Evolutionary conservation across 2,797 vertebrate species (phyloP).

Genomic region (Scomberomorus guttatus): DNA sequence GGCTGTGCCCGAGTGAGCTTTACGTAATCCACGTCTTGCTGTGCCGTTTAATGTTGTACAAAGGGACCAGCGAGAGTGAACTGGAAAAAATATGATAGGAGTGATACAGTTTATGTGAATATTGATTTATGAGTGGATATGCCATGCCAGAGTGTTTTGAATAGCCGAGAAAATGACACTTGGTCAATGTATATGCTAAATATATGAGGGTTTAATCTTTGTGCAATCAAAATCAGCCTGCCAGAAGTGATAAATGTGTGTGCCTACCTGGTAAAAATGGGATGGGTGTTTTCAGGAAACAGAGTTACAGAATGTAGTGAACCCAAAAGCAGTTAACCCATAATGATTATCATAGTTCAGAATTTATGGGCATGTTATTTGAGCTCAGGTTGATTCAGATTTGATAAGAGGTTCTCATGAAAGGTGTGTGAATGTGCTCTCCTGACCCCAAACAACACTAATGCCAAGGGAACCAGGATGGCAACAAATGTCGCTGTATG

Average conservation of each 20-base stretch:
- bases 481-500: not conserved
- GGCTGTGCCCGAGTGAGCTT: constrained; percentile 32
- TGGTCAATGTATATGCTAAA: not conserved
- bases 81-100: not conserved
- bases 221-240: not conserved
- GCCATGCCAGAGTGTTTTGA: not conserved
- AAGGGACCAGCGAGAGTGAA: not conserved
- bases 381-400: constrained; percentile 4
- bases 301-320: not conserved
- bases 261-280: constrained; percentile 7
- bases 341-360: not conserved
- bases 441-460: constrained; percentile 5
- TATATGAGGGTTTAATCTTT: not conserved
- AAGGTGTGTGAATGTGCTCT: constrained; percentile 14
- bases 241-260: constrained; percentile 7
- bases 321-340: constrained; percentile 1
- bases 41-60: constrained; percentile 30
- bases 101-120: constrained; percentile 11
- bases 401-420: constrained; percentile 19
- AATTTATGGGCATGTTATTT: constrained; percentile 30
- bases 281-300: not conserved
- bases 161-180: not conserved
- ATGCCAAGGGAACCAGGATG: not conserved
- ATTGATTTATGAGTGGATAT: constrained; percentile 19
- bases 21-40: constrained; percentile 39